A percentile compares a stretch with the other conserved stretches of the same genome.
These are phyloP conservation scores for Agonum fuliginosum DNA, from an alignment of 2,888 invertebrate genomes.

Conservation along the genomic window DNA sequence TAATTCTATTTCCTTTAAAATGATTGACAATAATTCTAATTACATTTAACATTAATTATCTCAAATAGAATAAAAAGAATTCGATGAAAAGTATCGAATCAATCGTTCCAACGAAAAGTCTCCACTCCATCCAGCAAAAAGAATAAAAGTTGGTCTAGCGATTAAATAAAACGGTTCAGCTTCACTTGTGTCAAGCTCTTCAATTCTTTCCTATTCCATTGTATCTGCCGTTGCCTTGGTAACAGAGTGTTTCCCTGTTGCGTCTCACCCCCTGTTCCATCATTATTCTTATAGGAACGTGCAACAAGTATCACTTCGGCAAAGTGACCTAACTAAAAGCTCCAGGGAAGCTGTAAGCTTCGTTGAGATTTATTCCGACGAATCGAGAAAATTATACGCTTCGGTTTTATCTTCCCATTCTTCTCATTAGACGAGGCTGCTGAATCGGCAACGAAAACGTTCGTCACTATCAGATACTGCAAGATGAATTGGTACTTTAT, in stretches of 20 bases:
- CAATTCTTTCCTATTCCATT: conserved; percentile 62
- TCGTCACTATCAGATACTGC: conserved; percentile 4
- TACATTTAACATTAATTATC: background rate
- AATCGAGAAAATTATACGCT: conserved; percentile 57
- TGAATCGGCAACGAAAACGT: conserved; percentile 26
- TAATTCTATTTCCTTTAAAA: too few species aligned
- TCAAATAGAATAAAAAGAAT: background rate
- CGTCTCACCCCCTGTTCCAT: conserved; percentile 10
- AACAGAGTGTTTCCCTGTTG: conserved; percentile 63
- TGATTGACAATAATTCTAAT: too few species aligned
- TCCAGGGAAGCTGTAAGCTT: conserved; percentile 33
- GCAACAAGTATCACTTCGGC: conserved; percentile 64
- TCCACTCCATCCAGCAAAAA: background rate
- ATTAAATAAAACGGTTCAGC: conserved; percentile 47
- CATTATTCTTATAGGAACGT: conserved; percentile 44
- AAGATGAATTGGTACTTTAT: too few species aligned
- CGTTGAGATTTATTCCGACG: conserved; percentile 45
- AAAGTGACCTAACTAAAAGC: conserved; percentile 62
- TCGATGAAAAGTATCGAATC: too few species aligned
- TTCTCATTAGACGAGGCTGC: conserved; percentile 12
- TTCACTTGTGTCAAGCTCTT: conserved; percentile 60
- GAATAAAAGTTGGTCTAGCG: conserved; percentile 26
- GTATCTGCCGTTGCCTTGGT: conserved; percentile 64
- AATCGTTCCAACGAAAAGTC: background rate
- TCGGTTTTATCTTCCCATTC: conserved; percentile 7